Evolutionary conservation across 2,113 vertebrate species (phyloP).

Genomic region (Bubo bubo): DNA sequence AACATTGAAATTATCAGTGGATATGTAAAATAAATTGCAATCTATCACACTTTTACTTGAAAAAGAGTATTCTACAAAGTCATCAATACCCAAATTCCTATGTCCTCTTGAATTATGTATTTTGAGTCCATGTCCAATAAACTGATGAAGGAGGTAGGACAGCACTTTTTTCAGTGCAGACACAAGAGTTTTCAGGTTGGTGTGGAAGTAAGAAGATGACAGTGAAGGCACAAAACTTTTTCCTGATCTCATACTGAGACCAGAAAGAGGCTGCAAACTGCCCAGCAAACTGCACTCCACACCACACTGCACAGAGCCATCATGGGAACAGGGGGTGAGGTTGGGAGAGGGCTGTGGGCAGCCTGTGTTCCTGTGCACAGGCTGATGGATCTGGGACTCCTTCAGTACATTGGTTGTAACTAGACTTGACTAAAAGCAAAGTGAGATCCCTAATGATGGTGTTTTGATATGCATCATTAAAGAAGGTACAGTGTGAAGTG

Average conservation of each 20-base stretch:
- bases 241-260: background rate
- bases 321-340: background rate
- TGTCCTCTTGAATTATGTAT: background rate
- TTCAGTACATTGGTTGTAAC: background rate
- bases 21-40: background rate
- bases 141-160: background rate
- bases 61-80: background rate
- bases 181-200: background rate
- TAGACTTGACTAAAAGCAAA: background rate
- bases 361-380: background rate
- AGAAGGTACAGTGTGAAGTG: background rate
- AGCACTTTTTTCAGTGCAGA: background rate
- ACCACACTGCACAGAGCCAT: rapidly evolving
- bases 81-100: background rate
- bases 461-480: background rate
- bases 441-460: background rate
- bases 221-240: background rate
- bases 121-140: background rate
- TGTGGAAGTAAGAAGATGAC: background rate
- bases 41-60: background rate
- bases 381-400: background rate
- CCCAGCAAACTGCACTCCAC: rapidly evolving
- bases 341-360: background rate
- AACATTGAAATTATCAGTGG: background rate
- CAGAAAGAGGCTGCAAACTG: background rate